These are phyloP conservation scores for Dolichallabes microphthalmus DNA, from an alignment of 2,113 vertebrate species.

Conservation along the genomic window DNA sequence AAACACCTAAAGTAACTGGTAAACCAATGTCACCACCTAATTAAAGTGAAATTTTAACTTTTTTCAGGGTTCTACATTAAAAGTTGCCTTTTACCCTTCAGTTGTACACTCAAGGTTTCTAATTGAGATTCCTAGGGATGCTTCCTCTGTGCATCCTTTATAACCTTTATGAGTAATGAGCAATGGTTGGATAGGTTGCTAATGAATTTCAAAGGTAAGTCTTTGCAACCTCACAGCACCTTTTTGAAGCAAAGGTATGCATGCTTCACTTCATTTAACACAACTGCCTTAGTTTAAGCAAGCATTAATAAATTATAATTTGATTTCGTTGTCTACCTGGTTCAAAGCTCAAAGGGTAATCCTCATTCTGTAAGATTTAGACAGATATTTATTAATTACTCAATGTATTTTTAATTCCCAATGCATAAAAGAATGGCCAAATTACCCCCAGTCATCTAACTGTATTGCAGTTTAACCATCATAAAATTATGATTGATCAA, in stretches of 20 bases:
- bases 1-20: background rate
- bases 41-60: background rate
- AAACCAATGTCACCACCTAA: background rate
- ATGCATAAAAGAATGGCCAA: background rate
- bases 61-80: background rate
- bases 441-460: background rate
- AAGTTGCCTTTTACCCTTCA: background rate
- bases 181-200: conserved; percentile 38
- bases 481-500: background rate
- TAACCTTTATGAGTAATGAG: conserved; percentile 30
- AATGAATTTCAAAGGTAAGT: conserved; percentile 42
- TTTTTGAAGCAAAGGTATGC: conserved; percentile 31
- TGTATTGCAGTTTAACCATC: background rate
- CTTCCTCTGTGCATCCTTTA: conserved; percentile 7
- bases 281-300: conserved; percentile 39
- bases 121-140: conserved; percentile 16
- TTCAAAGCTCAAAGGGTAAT: conserved; percentile 29
- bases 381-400: conserved; percentile 49
- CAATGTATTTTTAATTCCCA: background rate
- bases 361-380: conserved; percentile 34
- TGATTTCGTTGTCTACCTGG: conserved; percentile 24
- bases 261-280: conserved; percentile 38
- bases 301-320: conserved; percentile 44
- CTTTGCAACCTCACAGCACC: conserved; percentile 37
- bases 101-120: background rate